Conservation (phyloP, 2,113 vertebrate genomes). For the Mustelus asterias region DNA sequence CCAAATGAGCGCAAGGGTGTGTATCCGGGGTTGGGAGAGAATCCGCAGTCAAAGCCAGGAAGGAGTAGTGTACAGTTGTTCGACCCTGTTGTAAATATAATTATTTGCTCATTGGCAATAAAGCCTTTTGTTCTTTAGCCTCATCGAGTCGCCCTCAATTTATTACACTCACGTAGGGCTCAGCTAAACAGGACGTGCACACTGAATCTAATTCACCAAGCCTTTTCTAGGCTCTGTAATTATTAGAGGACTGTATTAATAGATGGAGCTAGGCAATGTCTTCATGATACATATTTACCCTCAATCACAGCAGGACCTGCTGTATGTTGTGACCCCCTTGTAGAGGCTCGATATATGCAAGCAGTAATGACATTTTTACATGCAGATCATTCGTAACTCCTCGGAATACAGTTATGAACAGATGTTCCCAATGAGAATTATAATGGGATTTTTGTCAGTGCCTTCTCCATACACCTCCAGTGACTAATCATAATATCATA, state of each 20-base stretch:
- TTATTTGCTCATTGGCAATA: too few relatives aligned
- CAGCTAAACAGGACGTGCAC: not conserved
- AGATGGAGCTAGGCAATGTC: not conserved
- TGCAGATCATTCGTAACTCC: not conserved
- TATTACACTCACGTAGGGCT: not conserved
- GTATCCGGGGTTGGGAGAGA: too few relatives aligned
- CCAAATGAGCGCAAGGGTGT: too few relatives aligned
- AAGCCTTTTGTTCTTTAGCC: too few relatives aligned
- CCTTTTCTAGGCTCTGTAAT: not conserved
- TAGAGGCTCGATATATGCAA: not conserved
- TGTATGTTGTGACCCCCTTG: not conserved
- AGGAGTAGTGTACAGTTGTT: too few relatives aligned
- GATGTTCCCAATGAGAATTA: slow-evolving; percentile 33
- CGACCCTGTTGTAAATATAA: too few relatives aligned
- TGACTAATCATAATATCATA: slow-evolving; percentile 28
- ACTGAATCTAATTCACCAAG: not conserved
- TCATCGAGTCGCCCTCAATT: too few relatives aligned
- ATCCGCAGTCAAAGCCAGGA: too few relatives aligned
- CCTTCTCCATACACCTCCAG: not conserved
- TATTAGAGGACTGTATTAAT: not conserved
- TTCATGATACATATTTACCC: not conserved
- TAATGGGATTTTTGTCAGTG: slow-evolving; percentile 30
- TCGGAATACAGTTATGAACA: slow-evolving; percentile 20
- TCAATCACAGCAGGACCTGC: not conserved
- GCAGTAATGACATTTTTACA: not conserved